Evolutionary conservation across 2,797 vertebrate species (phyloP), one percentile per base, ranked within the genome.

Genomic region (Gastrophryne carolinensis): DNA sequence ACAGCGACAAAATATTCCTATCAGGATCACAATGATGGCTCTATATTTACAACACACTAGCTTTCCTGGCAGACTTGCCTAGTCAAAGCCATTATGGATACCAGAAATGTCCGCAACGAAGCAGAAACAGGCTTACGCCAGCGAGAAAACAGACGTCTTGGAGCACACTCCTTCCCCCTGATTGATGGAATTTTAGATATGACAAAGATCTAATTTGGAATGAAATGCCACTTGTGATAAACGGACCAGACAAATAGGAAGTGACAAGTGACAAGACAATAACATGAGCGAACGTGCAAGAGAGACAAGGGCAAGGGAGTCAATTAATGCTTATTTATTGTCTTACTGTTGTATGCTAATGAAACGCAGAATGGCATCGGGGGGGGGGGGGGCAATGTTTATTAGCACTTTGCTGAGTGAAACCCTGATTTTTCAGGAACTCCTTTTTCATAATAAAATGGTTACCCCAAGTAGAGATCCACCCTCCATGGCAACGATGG

Each of bases 211-310:
- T 69, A 44, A 62, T 69, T 70, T 63, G 57, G 73, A 62, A 62
- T 62, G 50, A 76, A 76, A 62, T 63, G 57, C 34, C 21, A 15
- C 32, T 53, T 26, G 32, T 56, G 64, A 56, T 62, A 62, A 62
- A 61, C 24, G 7, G 57, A 52, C 32, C 57, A 44, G 35, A 77
- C 66, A 69, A 76, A 76, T 24, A 11, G 49, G 68, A 77, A 77
- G 27, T 64, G 74, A 77, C 74, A 77, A 63, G 57, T 63, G 66
- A 77, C 74, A 70, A 70, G 65, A 35, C 44, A 39, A 67, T 67
- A 52, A 61, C 17, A 10, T 19, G 52, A 62, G 44, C 54, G 52
- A 44, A 61, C 64, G 63, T 32, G 35, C 12, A 2, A 10, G 41
- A 70, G 27, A 13, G 44, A 54, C 53, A 58, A 75, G 72, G 53